A percentile compares a stretch with the other conserved stretches of the same genome.
phyloP scores from a whole-genome alignment of 2,797 vertebrate species.

The Chiloscyllium punctatum region DNA sequence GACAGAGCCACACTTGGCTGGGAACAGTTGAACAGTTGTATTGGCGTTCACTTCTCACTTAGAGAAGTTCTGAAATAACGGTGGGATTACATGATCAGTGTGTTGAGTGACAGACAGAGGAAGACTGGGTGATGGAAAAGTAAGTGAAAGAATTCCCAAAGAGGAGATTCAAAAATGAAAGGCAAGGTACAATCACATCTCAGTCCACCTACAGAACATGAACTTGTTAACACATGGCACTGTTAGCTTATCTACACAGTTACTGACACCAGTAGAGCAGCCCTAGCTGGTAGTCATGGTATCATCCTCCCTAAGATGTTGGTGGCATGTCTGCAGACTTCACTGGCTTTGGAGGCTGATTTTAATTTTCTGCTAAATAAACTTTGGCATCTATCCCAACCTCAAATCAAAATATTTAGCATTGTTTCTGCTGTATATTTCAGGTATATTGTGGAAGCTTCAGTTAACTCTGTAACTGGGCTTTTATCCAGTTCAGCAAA shows the following conservation, averaged over 20 bases:
- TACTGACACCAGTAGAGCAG: not conserved
- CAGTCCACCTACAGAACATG: not conserved
- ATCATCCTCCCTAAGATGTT: not conserved
- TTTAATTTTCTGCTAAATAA: not conserved
- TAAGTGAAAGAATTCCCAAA: not conserved
- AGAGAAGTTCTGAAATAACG: not conserved
- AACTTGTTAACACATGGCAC: not conserved
- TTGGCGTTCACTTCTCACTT: not conserved
- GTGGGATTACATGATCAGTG: not conserved
- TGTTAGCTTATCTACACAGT: too few species aligned
- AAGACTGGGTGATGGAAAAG: not conserved
- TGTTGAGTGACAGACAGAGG: not conserved
- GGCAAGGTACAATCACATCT: not conserved
- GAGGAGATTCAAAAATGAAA: not conserved
- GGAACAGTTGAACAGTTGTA: not conserved
- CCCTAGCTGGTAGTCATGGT: not conserved
- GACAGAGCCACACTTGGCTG: not conserved
- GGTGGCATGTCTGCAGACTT: not conserved
- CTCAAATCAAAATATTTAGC: constrained; percentile 26
- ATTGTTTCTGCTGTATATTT: not conserved
- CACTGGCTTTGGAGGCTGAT: constrained; percentile 4
- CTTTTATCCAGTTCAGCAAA: not conserved
- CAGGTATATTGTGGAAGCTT: not conserved
- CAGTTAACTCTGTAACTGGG: not conserved
- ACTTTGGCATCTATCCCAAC: constrained; percentile 18